phyloP scores from a whole-genome alignment of 2,113 vertebrate genomes.

The Clarias macrocephalus region DNA sequence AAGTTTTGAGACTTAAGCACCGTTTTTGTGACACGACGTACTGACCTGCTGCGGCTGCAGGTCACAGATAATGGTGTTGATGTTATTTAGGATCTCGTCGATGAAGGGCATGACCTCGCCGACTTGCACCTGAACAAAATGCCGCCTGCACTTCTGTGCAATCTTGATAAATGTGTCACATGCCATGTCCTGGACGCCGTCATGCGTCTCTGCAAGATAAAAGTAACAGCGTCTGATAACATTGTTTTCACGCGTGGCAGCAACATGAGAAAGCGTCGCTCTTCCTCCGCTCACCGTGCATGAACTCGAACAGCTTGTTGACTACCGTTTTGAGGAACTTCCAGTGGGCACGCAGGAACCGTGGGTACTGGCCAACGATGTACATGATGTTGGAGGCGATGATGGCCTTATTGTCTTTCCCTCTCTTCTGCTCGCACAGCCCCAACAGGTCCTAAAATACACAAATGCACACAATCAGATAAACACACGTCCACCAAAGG shows the following conservation, averaged over 20 bases:
- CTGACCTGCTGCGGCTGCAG: slow-evolving; percentile 93
- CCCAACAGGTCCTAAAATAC: slow-evolving; percentile 86
- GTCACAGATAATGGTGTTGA: slow-evolving; percentile 97
- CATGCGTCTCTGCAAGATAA: slow-evolving; percentile 84
- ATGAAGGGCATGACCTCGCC: slow-evolving; percentile 98
- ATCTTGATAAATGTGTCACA: slow-evolving; percentile 98
- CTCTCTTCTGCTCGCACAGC: slow-evolving; percentile 93
- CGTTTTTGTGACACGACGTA: not conserved
- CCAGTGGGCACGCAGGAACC: slow-evolving; percentile 94
- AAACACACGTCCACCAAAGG: not conserved
- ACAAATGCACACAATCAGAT: slow-evolving; percentile 2
- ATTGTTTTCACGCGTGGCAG: not conserved
- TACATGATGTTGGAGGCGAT: slow-evolving; percentile 99
- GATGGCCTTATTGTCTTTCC: slow-evolving; percentile 97
- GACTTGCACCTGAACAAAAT: slow-evolving; percentile 95
- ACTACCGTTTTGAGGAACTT: slow-evolving; percentile 97
- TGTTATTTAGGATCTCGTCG: slow-evolving; percentile 95
- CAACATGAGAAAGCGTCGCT: no score
- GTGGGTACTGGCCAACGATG: slow-evolving; percentile 94
- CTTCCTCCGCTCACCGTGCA: slow-evolving; percentile 83
- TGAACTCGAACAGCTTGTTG: slow-evolving; percentile 96
- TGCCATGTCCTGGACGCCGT: slow-evolving; percentile 96
- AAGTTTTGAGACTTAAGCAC: no score
- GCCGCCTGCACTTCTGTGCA: slow-evolving; percentile 91
- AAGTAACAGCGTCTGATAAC: not conserved